These are phyloP conservation scores for Mechanitis mazaeus DNA, from an alignment of 2,888 invertebrate species.

Conservation along the genomic window DNA sequence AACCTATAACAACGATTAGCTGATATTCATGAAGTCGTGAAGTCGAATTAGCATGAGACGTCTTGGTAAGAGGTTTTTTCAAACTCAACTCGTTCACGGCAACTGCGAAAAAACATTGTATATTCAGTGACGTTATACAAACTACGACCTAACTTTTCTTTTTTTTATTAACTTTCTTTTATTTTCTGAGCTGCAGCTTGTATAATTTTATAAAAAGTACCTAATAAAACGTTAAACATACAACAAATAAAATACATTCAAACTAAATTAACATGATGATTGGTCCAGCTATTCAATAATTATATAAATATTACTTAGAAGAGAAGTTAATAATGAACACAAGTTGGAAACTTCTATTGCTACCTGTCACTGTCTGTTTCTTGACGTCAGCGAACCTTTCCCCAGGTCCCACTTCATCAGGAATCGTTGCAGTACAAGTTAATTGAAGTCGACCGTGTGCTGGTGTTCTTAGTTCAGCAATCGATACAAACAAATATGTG, in stretches of 20 bases:
- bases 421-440: constrained; percentile 87
- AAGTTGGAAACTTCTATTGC: neutral
- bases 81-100: constrained; percentile 67
- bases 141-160: neutral
- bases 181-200: neutral
- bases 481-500: constrained; percentile 84
- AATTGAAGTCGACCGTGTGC: constrained; percentile 83
- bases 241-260: too few species aligned
- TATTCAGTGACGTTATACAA: neutral
- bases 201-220: too few species aligned
- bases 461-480: constrained; percentile 82
- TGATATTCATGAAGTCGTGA: constrained; percentile 37
- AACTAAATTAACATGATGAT: too few species aligned
- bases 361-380: constrained; percentile 84
- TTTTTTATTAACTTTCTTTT: neutral
- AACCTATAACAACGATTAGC: constrained; percentile 46
- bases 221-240: too few species aligned
- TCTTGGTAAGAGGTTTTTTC: constrained; percentile 60
- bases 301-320: too few species aligned
- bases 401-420: constrained; percentile 82
- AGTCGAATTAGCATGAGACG: constrained; percentile 52
- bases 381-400: constrained; percentile 85
- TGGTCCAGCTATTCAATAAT: too few species aligned
- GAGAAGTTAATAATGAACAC: too few species aligned
- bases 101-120: constrained; percentile 39